Evolutionary conservation across 2,888 invertebrate genomes (phyloP), one percentile per base, ranked within the genome.

Genomic region (Craniophora ligustri): DNA sequence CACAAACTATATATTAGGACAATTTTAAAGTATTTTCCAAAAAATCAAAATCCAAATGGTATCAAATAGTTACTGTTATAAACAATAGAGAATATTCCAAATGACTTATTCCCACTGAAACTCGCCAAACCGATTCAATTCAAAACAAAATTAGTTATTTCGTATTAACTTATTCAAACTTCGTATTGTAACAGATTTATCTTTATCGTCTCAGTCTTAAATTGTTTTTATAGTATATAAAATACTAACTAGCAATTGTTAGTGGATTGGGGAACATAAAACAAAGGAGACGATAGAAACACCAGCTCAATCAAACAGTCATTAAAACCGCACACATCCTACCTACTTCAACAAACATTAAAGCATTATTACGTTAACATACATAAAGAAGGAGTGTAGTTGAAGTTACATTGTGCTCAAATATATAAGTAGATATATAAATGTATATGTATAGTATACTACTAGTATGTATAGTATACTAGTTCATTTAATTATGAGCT

Each of bases 291-390:
- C 49, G 66, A 68, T 66, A 61, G 66, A 42, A 38, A 57, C 35
- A 58, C 54, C 58, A 67, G 30, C 67, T 68, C 72, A 72, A 78
- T 80, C 75, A 76, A 74, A 73, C 67, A 77, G 71, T 76, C 75
- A 73, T 79, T 80, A 77, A 75, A 68, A 62, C 53, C 57, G 64
- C 57, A 50, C 49, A 66, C 45, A 57, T n/a, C n/a, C n/a, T n/a
- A n/a, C n/a, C n/a, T 67, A 71, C 66, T 71, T 70, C 53, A 67
- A 58, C 70, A 72, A 76, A 76, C 70, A 75, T 61, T 54, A 44
- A 62, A 73, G 66, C 68, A 72, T 72, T 76, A 79, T 69, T 66
- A 67, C 62, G 60, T 63, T 54, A 54, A 48, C 39, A 48, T 36
- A 49, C 57, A 64, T 59, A 67, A 64, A 72, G 57, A 65, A 44